Evolutionary conservation across 2,797 vertebrate genomes (phyloP).

Genomic region (Zenarchopterus dispar): DNA sequence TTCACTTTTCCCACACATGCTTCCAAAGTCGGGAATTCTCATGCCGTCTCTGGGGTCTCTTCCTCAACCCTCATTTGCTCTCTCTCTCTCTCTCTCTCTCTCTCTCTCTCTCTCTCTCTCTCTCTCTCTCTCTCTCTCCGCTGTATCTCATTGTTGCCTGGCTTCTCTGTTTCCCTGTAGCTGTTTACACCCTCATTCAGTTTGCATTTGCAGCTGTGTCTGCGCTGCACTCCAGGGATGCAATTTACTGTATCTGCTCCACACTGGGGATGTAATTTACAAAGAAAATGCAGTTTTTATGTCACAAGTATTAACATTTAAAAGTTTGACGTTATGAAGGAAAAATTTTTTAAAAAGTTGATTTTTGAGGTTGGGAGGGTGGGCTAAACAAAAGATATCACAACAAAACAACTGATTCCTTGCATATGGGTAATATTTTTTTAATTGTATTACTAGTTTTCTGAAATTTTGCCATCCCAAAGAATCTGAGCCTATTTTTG

Average conservation of each 20-base stretch:
- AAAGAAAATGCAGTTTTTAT: not conserved
- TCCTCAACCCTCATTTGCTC: not conserved
- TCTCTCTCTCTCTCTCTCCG: too few species aligned
- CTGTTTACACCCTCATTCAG: not conserved
- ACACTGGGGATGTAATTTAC: not conserved
- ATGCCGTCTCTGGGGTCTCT: not conserved
- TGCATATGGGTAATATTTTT: too few species aligned
- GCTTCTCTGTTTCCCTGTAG: not conserved
- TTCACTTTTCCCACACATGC: conserved; percentile 60
- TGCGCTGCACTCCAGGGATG: too few species aligned
- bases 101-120: too few species aligned
- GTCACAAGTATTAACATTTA: not conserved
- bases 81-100: not conserved
- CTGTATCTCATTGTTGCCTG: not conserved
- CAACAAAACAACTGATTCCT: too few species aligned
- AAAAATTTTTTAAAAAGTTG: too few species aligned
- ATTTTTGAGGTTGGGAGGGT: too few species aligned
- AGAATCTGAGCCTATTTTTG: too few species aligned
- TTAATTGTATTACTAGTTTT: too few species aligned
- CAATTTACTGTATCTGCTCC: not conserved
- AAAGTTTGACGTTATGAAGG: not conserved
- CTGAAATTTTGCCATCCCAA: too few species aligned
- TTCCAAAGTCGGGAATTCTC: conserved; percentile 13
- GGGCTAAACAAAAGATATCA: too few species aligned
- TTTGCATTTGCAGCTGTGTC: too few species aligned